Evolutionary conservation across 2,797 vertebrate species (phyloP), one percentile per base, ranked within the genome.

Genomic region (Sebastes matsubarae): DNA sequence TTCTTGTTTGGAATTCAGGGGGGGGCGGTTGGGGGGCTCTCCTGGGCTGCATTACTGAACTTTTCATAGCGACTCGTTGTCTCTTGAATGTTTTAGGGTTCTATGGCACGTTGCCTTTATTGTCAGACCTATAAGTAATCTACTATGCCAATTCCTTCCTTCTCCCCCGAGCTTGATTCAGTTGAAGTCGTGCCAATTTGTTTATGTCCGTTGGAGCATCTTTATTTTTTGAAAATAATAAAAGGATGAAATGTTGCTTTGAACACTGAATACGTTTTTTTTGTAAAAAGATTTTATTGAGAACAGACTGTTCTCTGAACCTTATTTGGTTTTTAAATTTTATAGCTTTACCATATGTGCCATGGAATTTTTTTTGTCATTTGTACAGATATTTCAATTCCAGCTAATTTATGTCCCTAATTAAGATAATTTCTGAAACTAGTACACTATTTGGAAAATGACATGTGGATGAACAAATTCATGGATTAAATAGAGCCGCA

Each of bases 61-160:
- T 87, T 91, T 90, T 88, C 75, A 81, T 59, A 38, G 82, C 66
- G 81, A 74, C 79, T 83, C 16, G 36, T 79, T 86, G 69, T 87
- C 79, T 90, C 83, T 77, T 89, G 57, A 90, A 90, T 88, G 89
- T 90, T 92, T 91, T 80, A 83, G 79, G 81, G 65, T 79, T 87
- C 54, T 18, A 25, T 88, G 90, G 90, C 93, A 81, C 46, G 72
- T 64, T 89, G 89, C 92, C 90, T 84, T 76, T 73, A 87, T 91
- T 92, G 91, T 92, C 83, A 86, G 67, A 80, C 57, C 54, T 59
- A 88, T 87, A 64, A 91, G 86, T 92, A 64, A 88, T 93, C 90
- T 81, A 89, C 70, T 25, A 27, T 36, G 61, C 29, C 60, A 65
- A 68, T 71, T 59, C 69, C 34, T 79, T 30, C 32, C 12, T 72